These are phyloP conservation scores for Trematocara zebra DNA, from an alignment of 2,113 vertebrate genomes.

Conservation along the genomic window DNA sequence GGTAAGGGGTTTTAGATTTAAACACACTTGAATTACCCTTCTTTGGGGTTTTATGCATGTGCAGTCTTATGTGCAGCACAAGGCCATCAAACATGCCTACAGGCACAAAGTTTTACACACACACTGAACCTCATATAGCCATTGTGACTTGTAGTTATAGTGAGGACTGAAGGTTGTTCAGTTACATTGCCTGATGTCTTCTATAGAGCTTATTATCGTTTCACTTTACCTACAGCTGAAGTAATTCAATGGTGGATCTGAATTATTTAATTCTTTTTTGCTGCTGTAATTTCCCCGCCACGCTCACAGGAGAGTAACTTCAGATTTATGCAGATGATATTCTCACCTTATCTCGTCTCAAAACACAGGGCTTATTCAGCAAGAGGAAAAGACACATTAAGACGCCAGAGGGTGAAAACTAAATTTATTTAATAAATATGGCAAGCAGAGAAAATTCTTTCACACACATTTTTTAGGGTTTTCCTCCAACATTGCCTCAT, in stretches of 20 bases:
- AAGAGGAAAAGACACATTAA: not conserved
- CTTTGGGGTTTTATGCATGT: not conserved
- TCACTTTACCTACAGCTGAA: not conserved
- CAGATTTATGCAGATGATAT: not conserved
- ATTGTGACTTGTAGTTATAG: slow-evolving; percentile 4
- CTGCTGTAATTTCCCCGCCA: not conserved
- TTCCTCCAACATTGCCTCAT: not conserved
- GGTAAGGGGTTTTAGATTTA: not conserved
- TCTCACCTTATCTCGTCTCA: not conserved
- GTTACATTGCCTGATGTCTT: not conserved
- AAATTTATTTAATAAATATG: not conserved
- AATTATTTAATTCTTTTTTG: not conserved
- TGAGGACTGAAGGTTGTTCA: not conserved
- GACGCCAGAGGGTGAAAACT: not conserved
- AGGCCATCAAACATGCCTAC: not conserved
- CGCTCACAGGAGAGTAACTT: not conserved
- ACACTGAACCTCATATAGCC: not conserved
- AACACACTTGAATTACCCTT: not conserved
- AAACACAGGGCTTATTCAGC: not conserved
- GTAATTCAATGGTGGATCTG: not conserved
- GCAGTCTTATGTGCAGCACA: not conserved
- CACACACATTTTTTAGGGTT: not conserved
- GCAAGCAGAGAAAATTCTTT: not conserved
- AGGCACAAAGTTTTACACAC: not conserved
- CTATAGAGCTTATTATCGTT: slow-evolving; percentile 2